Evolutionary conservation across 2,888 invertebrate species (phyloP).

Genomic region (Pollenia griseotomentosa): DNA sequence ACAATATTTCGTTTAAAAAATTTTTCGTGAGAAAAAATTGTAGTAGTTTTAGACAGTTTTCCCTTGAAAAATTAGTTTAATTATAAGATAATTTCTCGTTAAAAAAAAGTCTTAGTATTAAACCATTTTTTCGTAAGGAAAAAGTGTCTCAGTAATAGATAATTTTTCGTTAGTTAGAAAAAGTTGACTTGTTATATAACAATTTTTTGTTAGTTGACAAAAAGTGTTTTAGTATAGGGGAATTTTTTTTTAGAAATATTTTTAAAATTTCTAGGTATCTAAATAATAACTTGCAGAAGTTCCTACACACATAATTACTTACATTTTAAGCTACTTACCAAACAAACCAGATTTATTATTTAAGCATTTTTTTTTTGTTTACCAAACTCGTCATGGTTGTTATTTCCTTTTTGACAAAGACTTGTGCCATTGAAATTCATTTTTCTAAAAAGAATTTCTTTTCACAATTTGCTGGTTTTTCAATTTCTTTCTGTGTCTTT

Average conservation of each 20-base stretch:
- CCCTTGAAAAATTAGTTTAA: too few species aligned
- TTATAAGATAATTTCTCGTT: too few species aligned
- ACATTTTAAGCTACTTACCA: conserved; percentile 55
- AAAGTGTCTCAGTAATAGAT: background rate
- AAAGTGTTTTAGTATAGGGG: too few species aligned
- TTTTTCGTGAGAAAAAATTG: too few species aligned
- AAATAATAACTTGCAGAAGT: too few species aligned
- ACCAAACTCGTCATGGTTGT: conserved; percentile 8
- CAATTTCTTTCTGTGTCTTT: conserved; percentile 10
- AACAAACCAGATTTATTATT: conserved; percentile 39
- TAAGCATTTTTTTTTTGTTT: background rate
- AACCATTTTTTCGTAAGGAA: background rate
- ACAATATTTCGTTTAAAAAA: too few species aligned
- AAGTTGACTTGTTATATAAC: too few species aligned
- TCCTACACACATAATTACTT: background rate
- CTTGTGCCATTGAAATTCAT: conserved; percentile 55
- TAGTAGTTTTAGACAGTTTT: too few species aligned
- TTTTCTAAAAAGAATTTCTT: conserved; percentile 61
- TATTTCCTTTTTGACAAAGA: conserved; percentile 7
- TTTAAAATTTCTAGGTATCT: too few species aligned
- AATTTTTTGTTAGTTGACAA: too few species aligned
- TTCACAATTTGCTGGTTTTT: conserved; percentile 14
- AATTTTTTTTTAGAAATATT: too few species aligned
- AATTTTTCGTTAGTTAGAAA: background rate
- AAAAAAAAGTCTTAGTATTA: too few species aligned